These are phyloP conservation scores for Aphaenogaster ashmeadi DNA, from an alignment of 1,140 invertebrate genomes.

Conservation along the genomic window DNA sequence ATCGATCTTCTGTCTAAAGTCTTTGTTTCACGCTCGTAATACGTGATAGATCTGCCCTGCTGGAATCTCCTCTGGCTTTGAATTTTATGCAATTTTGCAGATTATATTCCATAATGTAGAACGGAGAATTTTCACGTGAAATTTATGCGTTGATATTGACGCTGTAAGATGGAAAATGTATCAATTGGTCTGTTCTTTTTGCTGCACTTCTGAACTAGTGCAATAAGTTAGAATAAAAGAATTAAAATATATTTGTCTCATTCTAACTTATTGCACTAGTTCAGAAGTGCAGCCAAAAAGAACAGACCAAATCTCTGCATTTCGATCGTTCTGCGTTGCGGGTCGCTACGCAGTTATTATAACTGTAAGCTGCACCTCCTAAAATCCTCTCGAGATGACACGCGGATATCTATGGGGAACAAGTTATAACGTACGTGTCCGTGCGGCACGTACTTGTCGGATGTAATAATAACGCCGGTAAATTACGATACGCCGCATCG, in stretches of 20 bases:
- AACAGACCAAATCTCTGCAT: neutral
- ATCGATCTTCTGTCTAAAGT: neutral
- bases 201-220: no score
- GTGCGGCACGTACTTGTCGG: constrained; percentile 27
- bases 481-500: constrained; percentile 27
- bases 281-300: no score
- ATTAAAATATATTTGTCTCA: no score
- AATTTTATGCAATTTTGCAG: neutral
- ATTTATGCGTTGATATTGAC: neutral
- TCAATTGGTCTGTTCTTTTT: neutral
- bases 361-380: constrained; percentile 51
- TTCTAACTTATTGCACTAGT: no score
- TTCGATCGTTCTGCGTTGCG: neutral
- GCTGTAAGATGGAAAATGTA: neutral
- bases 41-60: neutral
- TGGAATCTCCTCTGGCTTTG: neutral
- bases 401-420: constrained; percentile 20
- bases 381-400: constrained; percentile 42
- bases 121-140: neutral
- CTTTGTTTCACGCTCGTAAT: no score
- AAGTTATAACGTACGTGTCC: constrained; percentile 23
- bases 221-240: no score
- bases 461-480: constrained; percentile 43
- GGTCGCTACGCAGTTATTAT: constrained; percentile 23
- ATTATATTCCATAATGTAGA: neutral